Conservation (phyloP, 2,888 invertebrate genomes). For the Drosophila dives region DNA sequence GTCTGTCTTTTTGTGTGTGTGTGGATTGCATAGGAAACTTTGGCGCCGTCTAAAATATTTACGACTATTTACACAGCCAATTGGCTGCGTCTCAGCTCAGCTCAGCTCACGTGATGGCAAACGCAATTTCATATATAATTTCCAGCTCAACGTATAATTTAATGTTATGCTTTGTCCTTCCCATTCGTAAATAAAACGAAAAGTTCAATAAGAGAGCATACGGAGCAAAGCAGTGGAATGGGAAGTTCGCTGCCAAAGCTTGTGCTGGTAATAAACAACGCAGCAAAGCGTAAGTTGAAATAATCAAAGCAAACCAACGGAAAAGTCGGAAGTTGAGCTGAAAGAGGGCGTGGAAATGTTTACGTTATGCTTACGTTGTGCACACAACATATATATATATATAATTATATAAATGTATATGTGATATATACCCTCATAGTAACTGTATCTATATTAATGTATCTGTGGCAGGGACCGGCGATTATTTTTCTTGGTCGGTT, state of each 20-base stretch:
- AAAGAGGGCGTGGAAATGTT: slow-evolving; percentile 25
- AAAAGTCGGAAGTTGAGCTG: slow-evolving; percentile 12
- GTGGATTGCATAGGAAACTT: slow-evolving; percentile 39
- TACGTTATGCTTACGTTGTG: slow-evolving; percentile 51
- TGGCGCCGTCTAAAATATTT: slow-evolving; percentile 66
- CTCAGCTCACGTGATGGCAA: slow-evolving; percentile 45
- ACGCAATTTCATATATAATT: slow-evolving; percentile 37
- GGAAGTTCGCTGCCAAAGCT: slow-evolving; percentile 21
- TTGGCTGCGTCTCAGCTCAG: slow-evolving; percentile 40
- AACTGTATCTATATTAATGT: slow-evolving; percentile 23
- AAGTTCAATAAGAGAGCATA: background rate
- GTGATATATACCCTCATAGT: slow-evolving; percentile 11
- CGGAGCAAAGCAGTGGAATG: background rate
- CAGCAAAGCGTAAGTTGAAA: slow-evolving; percentile 25
- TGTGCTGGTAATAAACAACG: slow-evolving; percentile 29
- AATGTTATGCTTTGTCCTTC: slow-evolving; percentile 36
- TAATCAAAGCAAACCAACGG: slow-evolving; percentile 35
- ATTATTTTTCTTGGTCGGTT: slow-evolving; percentile 54
- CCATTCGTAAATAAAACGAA: slow-evolving; percentile 47
- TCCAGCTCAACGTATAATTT: slow-evolving; percentile 33
- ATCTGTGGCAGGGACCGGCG: slow-evolving; percentile 37
- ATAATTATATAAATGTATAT: background rate
- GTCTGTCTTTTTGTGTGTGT: slow-evolving; percentile 6
- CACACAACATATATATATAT: slow-evolving; percentile 2
- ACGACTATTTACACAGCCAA: slow-evolving; percentile 71